Base-by-base conservation (phyloP, 2,797 vertebrate genomes). In the Acipenser oxyrinchus region DNA sequence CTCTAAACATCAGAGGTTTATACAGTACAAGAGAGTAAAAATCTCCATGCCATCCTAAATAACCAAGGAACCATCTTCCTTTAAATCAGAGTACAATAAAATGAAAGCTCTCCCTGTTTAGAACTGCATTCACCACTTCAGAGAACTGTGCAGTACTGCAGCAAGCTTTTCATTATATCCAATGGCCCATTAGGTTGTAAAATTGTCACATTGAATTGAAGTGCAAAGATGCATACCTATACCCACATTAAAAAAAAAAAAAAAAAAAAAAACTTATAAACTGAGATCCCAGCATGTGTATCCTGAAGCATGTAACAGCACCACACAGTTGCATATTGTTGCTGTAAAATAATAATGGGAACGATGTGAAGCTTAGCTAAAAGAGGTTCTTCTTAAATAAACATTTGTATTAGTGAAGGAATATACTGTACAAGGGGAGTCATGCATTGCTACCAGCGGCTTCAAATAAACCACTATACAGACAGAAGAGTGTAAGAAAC, bases 321-420 rank as follows among this genome's bases (percentile, higher is more conserved):
- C 79, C 81, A 66, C 66, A 79, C 82, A 18, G 18, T 18, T 18
- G 2, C 18, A 18, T 18, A 1, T 18, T 18, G 81, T 86, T 85
- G 84, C 77, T 84, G 83, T 83, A 84, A 86, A 77, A 90, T 80
- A 69, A 81, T 91, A 92, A 93, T 89, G 65, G 82, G 82, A 91
- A 89, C 85, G 93, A 87, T 77, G 89, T 89, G 84, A 77, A 75
- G 61, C 75, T 69, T 49, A 66, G 78, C 78, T 83, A 76, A 86
- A 86, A 87, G 73, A 82, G 67, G 71, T 68, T 76, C 81, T 81
- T 82, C 84, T 84, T 83, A 58, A 68, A 76, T 76, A 80, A 79
- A 77, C 51, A 70, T 64, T 50, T 66, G 62, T 59, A 60, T 70
- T 70, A 74, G 73, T 76, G 70, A 62, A 60, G 77, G 70, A 62